These are phyloP conservation scores for Drosophila quinaria DNA, from an alignment of 2,888 invertebrate genomes.

Conservation along the genomic window DNA sequence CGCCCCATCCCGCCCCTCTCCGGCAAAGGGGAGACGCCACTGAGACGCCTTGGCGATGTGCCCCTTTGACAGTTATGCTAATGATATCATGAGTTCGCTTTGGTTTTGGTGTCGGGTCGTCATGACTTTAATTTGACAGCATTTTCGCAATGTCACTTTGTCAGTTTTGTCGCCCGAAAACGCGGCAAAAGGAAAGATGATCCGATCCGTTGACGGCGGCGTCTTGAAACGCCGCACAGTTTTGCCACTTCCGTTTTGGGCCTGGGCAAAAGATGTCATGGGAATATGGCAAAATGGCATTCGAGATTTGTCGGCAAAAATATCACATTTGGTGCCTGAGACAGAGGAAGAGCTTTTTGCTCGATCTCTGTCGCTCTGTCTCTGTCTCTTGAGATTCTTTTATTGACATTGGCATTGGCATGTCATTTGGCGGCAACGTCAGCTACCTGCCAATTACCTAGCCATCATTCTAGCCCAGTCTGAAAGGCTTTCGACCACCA, in stretches of 20 bases:
- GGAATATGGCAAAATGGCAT: slow-evolving; percentile 64
- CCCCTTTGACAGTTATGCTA: slow-evolving; percentile 75
- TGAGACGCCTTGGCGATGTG: slow-evolving; percentile 43
- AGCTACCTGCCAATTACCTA: slow-evolving; percentile 79
- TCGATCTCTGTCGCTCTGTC: slow-evolving; percentile 25
- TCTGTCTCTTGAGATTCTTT: slow-evolving; percentile 14
- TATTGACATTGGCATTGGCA: slow-evolving; percentile 61
- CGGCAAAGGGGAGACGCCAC: slow-evolving; percentile 11
- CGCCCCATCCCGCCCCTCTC: no score
- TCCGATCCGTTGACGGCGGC: slow-evolving; percentile 53
- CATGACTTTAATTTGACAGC: slow-evolving; percentile 82
- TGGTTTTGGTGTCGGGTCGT: slow-evolving; percentile 26
- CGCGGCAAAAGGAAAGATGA: neutral
- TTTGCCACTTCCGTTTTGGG: slow-evolving; percentile 79
- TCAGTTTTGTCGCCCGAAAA: slow-evolving; percentile 58
- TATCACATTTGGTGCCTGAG: slow-evolving; percentile 63
- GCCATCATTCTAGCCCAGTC: slow-evolving; percentile 71
- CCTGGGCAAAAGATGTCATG: slow-evolving; percentile 69
- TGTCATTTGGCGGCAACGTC: slow-evolving; percentile 70
- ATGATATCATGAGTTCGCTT: slow-evolving; percentile 58
- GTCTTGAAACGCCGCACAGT: slow-evolving; percentile 83
- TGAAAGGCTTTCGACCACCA: slow-evolving; percentile 60
- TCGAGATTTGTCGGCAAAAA: slow-evolving; percentile 34
- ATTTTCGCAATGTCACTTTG: slow-evolving; percentile 79
- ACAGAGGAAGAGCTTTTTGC: slow-evolving; percentile 53